These are phyloP conservation scores for Callopanchax toddi DNA, from an alignment of 2,113 vertebrate genomes.

Conservation along the genomic window DNA sequence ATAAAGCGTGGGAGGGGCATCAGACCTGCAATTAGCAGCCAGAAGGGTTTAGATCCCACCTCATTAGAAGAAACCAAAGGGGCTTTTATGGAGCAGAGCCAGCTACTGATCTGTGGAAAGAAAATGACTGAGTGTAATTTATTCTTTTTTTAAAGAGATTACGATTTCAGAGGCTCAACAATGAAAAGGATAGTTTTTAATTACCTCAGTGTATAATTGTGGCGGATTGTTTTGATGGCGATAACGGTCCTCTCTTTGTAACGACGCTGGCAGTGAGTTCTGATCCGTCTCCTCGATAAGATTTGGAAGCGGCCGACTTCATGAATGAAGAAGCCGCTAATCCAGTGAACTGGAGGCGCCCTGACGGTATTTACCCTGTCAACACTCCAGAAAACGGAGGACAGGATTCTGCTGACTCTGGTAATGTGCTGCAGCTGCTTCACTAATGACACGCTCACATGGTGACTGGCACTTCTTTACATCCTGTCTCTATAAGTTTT, in stretches of 20 bases:
- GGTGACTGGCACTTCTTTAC: not conserved
- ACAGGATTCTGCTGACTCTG: slow-evolving; percentile 32
- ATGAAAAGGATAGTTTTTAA: slow-evolving; percentile 46
- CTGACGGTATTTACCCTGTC: slow-evolving; percentile 49
- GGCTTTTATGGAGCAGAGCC: not conserved
- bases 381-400: slow-evolving; percentile 37
- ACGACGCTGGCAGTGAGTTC: slow-evolving; percentile 31
- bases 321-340: slow-evolving; percentile 41
- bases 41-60: slow-evolving; percentile 38
- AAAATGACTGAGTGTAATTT: not conserved
- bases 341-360: slow-evolving; percentile 44
- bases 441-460: slow-evolving; percentile 20
- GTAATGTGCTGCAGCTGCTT: slow-evolving; percentile 15
- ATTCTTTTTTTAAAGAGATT: slow-evolving; percentile 43
- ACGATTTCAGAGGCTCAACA: slow-evolving; percentile 23
- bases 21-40: slow-evolving; percentile 39
- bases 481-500: not conserved
- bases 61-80: slow-evolving; percentile 25
- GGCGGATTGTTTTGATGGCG: slow-evolving; percentile 24
- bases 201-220: slow-evolving; percentile 57
- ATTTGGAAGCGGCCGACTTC: slow-evolving; percentile 13
- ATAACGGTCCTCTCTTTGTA: slow-evolving; percentile 24
- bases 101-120: not conserved
- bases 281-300: slow-evolving; percentile 40
- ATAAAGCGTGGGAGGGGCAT: slow-evolving; percentile 56